phyloP scores from a whole-genome alignment of 2,113 vertebrate genomes.

The Scopus umbretta region DNA sequence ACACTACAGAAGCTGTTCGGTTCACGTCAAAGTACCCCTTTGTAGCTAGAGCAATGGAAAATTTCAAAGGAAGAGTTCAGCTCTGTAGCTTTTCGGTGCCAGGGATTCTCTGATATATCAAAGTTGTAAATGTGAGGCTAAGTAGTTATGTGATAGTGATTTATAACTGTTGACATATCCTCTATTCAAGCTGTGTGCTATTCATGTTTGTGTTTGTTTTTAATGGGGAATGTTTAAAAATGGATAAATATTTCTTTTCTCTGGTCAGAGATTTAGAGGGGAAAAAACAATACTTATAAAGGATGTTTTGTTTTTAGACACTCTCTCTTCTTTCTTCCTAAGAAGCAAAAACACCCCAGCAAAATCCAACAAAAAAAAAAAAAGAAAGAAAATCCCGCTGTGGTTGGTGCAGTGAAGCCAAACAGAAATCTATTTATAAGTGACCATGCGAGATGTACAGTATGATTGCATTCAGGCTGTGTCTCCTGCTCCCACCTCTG shows the following conservation, averaged over 20 bases:
- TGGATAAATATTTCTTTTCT: slow-evolving; percentile 37
- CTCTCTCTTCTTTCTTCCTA: background rate
- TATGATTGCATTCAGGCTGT: background rate
- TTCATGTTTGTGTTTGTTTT: slow-evolving; percentile 39
- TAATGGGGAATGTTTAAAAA: slow-evolving; percentile 24
- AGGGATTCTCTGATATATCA: background rate
- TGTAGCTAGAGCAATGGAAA: background rate
- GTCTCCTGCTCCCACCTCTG: background rate
- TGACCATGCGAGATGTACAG: background rate
- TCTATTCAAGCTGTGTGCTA: slow-evolving; percentile 6
- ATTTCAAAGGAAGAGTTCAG: background rate
- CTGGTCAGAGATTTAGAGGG: background rate
- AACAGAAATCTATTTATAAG: background rate
- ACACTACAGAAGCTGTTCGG: fast-evolving
- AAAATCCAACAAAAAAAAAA: background rate
- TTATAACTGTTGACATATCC: slow-evolving; percentile 19
- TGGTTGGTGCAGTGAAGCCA: background rate
- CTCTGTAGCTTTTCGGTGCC: background rate
- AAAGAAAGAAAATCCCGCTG: background rate
- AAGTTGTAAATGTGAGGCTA: background rate
- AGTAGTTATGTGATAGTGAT: background rate
- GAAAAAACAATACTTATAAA: background rate
- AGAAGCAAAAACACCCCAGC: background rate
- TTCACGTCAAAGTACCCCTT: background rate
- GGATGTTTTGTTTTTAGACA: background rate